Evolutionary conservation across 2,888 invertebrate genomes (phyloP).

Genomic region (Macrostomum cliftonense): DNA sequence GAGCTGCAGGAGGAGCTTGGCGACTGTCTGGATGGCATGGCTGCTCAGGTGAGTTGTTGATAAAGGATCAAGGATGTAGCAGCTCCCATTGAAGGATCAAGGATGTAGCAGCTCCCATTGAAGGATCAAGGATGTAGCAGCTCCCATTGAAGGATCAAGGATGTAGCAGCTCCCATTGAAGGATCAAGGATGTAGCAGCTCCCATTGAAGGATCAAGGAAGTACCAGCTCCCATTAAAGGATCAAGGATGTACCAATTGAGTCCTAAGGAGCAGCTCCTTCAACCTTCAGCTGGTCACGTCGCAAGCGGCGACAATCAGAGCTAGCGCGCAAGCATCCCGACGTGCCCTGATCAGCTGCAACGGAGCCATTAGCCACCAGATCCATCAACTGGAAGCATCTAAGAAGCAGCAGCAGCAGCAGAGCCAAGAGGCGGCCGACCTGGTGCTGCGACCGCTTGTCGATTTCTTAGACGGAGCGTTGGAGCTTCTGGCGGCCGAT

Average conservation of each 20-base stretch:
- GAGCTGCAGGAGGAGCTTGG: conserved; percentile 87
- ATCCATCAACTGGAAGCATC: no score
- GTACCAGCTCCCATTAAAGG: not conserved
- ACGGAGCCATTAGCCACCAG: no score
- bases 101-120: not conserved
- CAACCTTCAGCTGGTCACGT: no score
- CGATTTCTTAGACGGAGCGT: conserved; percentile 48
- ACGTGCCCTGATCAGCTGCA: no score
- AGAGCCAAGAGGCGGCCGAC: conserved; percentile 54
- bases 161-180: not conserved
- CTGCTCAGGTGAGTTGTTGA: conserved; percentile 65
- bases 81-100: not conserved
- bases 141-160: no score
- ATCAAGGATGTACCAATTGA: no score
- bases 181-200: no score
- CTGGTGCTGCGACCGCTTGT: conserved; percentile 71
- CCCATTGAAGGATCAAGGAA: no score
- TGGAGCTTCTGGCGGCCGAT: conserved; percentile 51
- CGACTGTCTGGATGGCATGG: conserved; percentile 77
- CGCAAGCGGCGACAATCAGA: no score
- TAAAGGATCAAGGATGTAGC: conserved; percentile 49
- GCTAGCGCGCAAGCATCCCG: no score
- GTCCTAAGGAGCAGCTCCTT: no score
- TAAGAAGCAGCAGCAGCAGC: conserved; percentile 41
- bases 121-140: no score